Evolutionary conservation across 2,888 invertebrate genomes (phyloP).

Genomic region (Drosophila antonietae): DNA sequence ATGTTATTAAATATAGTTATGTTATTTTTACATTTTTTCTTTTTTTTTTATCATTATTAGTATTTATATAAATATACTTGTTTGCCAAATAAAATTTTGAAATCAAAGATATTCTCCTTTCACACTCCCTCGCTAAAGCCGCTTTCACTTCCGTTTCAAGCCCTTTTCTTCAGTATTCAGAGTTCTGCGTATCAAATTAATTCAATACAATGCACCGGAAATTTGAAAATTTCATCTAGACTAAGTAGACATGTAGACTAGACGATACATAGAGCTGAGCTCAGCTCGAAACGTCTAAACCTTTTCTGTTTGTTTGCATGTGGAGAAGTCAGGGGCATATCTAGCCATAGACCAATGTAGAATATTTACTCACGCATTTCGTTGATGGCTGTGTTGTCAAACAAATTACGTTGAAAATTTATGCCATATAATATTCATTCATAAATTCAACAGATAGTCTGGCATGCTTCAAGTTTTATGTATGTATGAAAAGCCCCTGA

Average conservation of each 20-base stretch:
- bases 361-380: slow-evolving; percentile 38
- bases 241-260: background rate
- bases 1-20: too few relatives aligned
- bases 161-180: background rate
- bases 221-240: background rate
- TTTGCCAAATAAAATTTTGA: too few relatives aligned
- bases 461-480: background rate
- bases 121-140: too few relatives aligned
- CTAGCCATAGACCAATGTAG: background rate
- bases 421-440: slow-evolving; percentile 42
- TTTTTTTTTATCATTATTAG: too few relatives aligned
- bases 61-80: too few relatives aligned
- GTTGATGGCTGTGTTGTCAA: slow-evolving; percentile 37
- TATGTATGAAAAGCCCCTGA: background rate
- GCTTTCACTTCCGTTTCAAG: too few relatives aligned
- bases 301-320: slow-evolving; percentile 27
- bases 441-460: slow-evolving; percentile 28
- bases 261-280: background rate
- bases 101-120: too few relatives aligned
- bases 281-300: background rate
- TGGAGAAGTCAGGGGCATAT: slow-evolving; percentile 26
- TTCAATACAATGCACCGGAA: background rate
- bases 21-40: too few relatives aligned
- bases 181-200: background rate
- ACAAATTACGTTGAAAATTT: slow-evolving; percentile 41